Percentiles rank a stretch among this genome's conserved stretches.
phyloP scores from a whole-genome alignment of 1,140 invertebrate genomes.

The Drosophila dunni region DNA sequence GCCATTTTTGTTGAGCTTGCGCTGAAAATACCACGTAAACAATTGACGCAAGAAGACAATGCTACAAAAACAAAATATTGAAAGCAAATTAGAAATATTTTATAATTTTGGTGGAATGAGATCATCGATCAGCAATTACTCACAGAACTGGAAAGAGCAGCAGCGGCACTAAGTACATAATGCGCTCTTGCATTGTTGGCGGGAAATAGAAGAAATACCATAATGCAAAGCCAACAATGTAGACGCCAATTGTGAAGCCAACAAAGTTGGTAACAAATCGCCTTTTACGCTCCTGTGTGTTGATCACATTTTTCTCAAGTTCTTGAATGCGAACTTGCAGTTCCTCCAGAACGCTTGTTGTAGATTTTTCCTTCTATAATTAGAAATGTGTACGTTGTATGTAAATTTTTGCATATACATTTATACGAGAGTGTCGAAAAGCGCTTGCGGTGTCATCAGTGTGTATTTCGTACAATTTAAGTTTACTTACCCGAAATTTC shows the following conservation, averaged over 20 bases:
- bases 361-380: constrained; percentile 93
- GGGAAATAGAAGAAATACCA: constrained; percentile 93
- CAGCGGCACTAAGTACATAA: constrained; percentile 90
- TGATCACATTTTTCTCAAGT: constrained; percentile 91
- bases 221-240: constrained; percentile 89
- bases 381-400: constrained; percentile 60
- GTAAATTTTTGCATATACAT: constrained; percentile 30
- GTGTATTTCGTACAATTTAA: background rate
- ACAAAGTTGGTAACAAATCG: constrained; percentile 92
- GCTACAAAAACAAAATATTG: constrained; percentile 85
- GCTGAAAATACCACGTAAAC: constrained; percentile 94
- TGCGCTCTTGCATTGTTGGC: constrained; percentile 87
- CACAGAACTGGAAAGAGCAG: constrained; percentile 92
- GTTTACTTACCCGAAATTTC: constrained; percentile 58
- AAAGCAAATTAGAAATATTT: constrained; percentile 1
- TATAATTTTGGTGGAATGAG: constrained; percentile 34
- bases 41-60: constrained; percentile 91
- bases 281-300: constrained; percentile 92
- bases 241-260: constrained; percentile 92
- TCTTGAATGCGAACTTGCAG: constrained; percentile 92
- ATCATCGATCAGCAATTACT: constrained; percentile 85
- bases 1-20: constrained; percentile 92
- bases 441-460: constrained; percentile 24
- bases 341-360: constrained; percentile 90
- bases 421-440: background rate